These are phyloP conservation scores for Pangasius krempfi DNA, from an alignment of 2,797 vertebrate species.

Conservation along the genomic window DNA sequence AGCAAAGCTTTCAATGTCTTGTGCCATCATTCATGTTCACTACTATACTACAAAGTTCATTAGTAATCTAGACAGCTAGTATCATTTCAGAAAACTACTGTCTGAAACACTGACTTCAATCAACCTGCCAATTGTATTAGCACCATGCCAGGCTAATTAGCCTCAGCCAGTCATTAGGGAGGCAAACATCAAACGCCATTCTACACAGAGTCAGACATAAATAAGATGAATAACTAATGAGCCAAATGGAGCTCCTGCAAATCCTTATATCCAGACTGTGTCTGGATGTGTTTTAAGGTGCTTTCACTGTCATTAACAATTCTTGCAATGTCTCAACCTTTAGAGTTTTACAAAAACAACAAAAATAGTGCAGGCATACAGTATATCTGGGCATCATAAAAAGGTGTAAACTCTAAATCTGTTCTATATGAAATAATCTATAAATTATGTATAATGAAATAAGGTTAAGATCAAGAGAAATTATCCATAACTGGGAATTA, in stretches of 20 bases:
- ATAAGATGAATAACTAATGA: slow-evolving; percentile 72
- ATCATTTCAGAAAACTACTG: slow-evolving; percentile 8
- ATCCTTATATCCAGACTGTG: slow-evolving; percentile 23
- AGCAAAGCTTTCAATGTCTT: neutral
- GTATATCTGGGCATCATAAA: neutral
- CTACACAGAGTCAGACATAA: slow-evolving; percentile 66
- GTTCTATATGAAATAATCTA: neutral
- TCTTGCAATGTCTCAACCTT: neutral
- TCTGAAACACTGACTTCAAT: slow-evolving; percentile 63
- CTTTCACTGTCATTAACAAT: neutral
- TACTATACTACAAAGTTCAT: slow-evolving; percentile 7
- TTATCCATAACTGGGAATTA: neutral
- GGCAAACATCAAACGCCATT: slow-evolving; percentile 61
- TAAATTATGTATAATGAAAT: neutral
- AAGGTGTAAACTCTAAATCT: neutral
- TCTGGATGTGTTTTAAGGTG: slow-evolving; percentile 6
- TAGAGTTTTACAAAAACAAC: neutral
- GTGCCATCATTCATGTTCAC: slow-evolving; percentile 13
- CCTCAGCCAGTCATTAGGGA: slow-evolving; percentile 68
- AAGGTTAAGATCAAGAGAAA: neutral
- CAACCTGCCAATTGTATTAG: slow-evolving; percentile 57
- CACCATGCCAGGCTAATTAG: slow-evolving; percentile 62
- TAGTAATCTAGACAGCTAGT: slow-evolving; percentile 15
- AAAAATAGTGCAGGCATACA: neutral
- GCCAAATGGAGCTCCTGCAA: slow-evolving; percentile 60